Evolutionary conservation across 2,888 invertebrate genomes (phyloP).

Genomic region (Drosophila imparisetae): DNA sequence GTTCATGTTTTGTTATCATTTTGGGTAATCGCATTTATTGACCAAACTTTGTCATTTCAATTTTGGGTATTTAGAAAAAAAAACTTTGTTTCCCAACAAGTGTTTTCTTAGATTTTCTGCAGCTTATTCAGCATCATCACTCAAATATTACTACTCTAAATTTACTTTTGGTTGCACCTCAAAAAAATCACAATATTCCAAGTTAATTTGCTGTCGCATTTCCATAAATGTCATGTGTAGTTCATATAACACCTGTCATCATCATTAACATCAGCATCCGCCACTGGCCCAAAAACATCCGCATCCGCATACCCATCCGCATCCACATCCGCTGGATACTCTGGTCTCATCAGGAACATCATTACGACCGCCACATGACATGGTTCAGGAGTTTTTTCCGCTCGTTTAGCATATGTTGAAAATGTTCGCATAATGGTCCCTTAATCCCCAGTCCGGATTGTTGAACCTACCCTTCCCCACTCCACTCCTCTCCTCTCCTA

Average conservation of each 20-base stretch:
- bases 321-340: slow-evolving; percentile 18
- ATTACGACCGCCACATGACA: slow-evolving; percentile 55
- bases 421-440: slow-evolving; percentile 56
- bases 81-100: fast-evolving
- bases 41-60: background rate
- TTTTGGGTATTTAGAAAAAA: background rate
- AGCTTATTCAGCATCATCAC: background rate
- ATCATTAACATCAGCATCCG: slow-evolving; percentile 28
- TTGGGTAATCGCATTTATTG: background rate
- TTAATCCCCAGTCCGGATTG: slow-evolving; percentile 47
- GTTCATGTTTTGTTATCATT: background rate
- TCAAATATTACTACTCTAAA: background rate
- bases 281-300: slow-evolving; percentile 15
- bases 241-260: slow-evolving; percentile 55
- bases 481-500: background rate
- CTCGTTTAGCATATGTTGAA: slow-evolving; percentile 65
- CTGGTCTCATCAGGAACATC: slow-evolving; percentile 47
- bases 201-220: background rate
- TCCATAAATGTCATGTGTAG: slow-evolving; percentile 50
- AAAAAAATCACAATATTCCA: background rate
- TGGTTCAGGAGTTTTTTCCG: slow-evolving; percentile 28
- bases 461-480: background rate
- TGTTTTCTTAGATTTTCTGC: background rate
- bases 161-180: background rate
- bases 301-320: slow-evolving; percentile 6